Conservation (phyloP, 2,113 vertebrate species). For the Isurus oxyrinchus region DNA sequence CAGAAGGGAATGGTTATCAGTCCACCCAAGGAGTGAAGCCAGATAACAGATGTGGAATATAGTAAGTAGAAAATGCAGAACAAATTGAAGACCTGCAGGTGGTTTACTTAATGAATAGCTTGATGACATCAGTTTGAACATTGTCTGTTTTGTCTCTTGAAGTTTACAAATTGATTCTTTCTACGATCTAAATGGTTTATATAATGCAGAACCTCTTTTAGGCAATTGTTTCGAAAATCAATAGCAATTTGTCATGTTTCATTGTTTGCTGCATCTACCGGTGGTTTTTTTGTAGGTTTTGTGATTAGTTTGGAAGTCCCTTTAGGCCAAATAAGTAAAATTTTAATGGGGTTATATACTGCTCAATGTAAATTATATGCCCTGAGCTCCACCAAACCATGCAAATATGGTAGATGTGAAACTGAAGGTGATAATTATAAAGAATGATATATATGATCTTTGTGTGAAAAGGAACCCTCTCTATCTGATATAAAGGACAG, state of each 20-base stretch:
- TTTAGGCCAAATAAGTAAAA: conserved; percentile 27
- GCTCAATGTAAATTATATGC: not conserved
- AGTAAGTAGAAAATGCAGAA: conserved; percentile 24
- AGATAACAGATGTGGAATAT: not conserved
- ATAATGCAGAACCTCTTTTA: conserved; percentile 18
- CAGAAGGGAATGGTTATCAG: not conserved
- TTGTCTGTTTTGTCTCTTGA: conserved; percentile 37
- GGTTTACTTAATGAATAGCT: conserved; percentile 26
- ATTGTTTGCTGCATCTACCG: conserved; percentile 1
- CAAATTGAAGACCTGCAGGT: conserved; percentile 18
- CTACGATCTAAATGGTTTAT: conserved; percentile 35
- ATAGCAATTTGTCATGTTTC: conserved; percentile 29
- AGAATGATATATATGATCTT: not conserved
- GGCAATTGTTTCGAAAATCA: conserved; percentile 35
- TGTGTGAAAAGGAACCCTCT: not conserved
- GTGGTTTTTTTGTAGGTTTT: conserved; percentile 4
- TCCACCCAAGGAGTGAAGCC: conserved; percentile 14
- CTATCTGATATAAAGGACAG: not conserved
- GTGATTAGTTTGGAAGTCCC: conserved; percentile 14
- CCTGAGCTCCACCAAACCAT: not conserved
- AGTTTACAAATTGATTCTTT: conserved; percentile 37
- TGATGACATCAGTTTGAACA: conserved; percentile 27
- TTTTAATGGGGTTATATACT: not conserved
- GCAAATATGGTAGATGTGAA: not conserved
- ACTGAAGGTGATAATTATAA: not conserved